Percentiles rank a stretch among this genome's conserved stretches.
Evolutionary conservation across 1,140 invertebrate species (phyloP).

Genomic region (Cherax quadricarinatus): DNA sequence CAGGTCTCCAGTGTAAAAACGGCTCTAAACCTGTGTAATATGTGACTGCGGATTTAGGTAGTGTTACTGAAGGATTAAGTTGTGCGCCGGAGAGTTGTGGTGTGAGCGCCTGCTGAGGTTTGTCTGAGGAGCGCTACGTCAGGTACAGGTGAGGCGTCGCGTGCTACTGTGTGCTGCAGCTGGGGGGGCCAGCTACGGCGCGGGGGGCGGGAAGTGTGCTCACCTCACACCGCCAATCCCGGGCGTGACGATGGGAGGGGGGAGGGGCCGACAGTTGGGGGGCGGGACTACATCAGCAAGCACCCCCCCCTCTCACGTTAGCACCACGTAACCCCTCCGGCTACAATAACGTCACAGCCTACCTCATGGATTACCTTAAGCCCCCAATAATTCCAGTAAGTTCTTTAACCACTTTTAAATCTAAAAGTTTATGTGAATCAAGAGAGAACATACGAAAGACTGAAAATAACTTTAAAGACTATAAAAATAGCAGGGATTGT

Average conservation of each 20-base stretch:
- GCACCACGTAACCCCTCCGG: slow-evolving; percentile 7
- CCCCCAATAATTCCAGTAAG: background rate
- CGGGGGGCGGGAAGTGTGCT: slow-evolving; percentile 50
- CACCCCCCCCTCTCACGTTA: background rate
- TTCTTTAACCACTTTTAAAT: background rate
- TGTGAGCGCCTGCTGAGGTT: background rate
- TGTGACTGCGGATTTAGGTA: background rate
- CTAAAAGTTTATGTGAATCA: background rate
- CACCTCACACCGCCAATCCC: slow-evolving; percentile 61
- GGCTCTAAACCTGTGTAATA: background rate
- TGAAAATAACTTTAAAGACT: background rate
- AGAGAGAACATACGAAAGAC: background rate
- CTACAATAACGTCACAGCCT: background rate
- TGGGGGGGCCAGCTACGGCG: slow-evolving; percentile 44
- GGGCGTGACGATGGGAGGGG: slow-evolving; percentile 42
- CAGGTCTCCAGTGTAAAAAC: background rate
- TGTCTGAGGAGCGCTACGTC: slow-evolving; percentile 16
- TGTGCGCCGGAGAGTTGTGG: background rate
- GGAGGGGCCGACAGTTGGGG: background rate
- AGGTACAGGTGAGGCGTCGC: slow-evolving; percentile 32
- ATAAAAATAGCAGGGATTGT: background rate
- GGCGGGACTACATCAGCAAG: slow-evolving; percentile 18
- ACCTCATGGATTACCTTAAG: background rate
- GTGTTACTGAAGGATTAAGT: no score
- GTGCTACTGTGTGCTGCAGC: slow-evolving; percentile 46